Percentiles rank a stretch among this genome's conserved stretches.
phyloP scores from a whole-genome alignment of 2,797 vertebrate genomes.

The Netta rufina region DNA sequence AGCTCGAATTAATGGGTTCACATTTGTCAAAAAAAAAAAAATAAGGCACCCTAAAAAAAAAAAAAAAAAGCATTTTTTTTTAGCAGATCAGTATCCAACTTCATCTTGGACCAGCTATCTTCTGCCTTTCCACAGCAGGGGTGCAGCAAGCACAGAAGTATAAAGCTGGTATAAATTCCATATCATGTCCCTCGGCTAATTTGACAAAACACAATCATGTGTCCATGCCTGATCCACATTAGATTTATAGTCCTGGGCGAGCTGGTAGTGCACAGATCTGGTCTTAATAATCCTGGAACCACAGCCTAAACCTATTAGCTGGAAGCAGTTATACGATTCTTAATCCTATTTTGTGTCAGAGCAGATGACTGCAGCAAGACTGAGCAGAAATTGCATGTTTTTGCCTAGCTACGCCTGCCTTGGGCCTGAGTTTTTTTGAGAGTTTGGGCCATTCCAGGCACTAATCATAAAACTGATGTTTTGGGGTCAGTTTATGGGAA shows the following conservation, averaged over 20 bases:
- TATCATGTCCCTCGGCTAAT: constrained; percentile 68
- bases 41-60: background rate
- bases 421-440: background rate
- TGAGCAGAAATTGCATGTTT: constrained; percentile 3
- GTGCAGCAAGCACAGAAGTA: constrained; percentile 51
- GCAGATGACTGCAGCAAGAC: constrained; percentile 46
- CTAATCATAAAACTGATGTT: background rate
- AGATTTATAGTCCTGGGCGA: constrained; percentile 66
- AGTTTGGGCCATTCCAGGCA: background rate
- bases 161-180: constrained; percentile 67
- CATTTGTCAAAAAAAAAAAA: constrained; percentile 2
- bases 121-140: constrained; percentile 50
- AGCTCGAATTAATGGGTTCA: background rate
- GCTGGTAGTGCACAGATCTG: constrained; percentile 65
- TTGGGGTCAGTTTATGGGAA: background rate
- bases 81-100: background rate
- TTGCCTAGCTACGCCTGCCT: constrained; percentile 5
- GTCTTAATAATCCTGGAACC: constrained; percentile 62
- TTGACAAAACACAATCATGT: constrained; percentile 74
- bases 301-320: constrained; percentile 69
- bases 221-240: constrained; percentile 65
- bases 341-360: constrained; percentile 69
- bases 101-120: constrained; percentile 28
- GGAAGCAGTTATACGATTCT: constrained; percentile 60
- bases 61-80: constrained; percentile 7